A percentile compares a stretch with the other conserved stretches of the same genome.
Conservation (phyloP, 2,113 vertebrate genomes). For the Bambusicola thoracicus region DNA sequence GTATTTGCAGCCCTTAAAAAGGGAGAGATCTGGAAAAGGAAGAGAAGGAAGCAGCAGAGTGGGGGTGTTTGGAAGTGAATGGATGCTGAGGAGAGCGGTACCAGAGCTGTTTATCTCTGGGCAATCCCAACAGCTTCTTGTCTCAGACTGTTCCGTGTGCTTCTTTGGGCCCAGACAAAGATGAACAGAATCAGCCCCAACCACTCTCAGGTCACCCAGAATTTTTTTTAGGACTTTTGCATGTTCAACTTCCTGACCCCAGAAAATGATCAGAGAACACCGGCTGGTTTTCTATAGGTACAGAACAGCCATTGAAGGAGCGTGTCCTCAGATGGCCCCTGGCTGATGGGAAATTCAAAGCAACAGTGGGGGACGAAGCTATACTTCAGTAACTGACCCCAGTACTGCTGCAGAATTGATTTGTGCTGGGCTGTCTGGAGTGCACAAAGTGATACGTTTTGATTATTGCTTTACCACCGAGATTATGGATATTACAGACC, state of each 20-base stretch:
- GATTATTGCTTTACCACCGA: background rate
- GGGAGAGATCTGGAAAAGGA: background rate
- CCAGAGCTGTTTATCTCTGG: background rate
- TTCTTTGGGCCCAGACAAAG: background rate
- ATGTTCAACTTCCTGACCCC: background rate
- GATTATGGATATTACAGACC: background rate
- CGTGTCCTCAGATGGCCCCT: background rate
- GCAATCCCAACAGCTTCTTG: background rate
- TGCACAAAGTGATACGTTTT: background rate
- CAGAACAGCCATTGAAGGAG: background rate
- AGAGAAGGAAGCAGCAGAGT: background rate
- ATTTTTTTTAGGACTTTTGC: background rate
- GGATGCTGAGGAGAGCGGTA: background rate
- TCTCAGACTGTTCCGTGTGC: background rate
- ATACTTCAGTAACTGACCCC: background rate
- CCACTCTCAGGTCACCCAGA: background rate
- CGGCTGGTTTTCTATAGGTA: background rate
- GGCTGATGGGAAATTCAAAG: background rate
- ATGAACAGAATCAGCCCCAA: background rate
- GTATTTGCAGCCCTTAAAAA: accelerated
- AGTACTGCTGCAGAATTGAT: background rate
- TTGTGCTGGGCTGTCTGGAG: background rate
- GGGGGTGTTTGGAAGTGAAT: background rate
- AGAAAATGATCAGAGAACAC: background rate
- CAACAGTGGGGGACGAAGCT: background rate